phyloP scores from a whole-genome alignment of 2,113 vertebrate genomes.

The Chroicocephalus ridibundus region DNA sequence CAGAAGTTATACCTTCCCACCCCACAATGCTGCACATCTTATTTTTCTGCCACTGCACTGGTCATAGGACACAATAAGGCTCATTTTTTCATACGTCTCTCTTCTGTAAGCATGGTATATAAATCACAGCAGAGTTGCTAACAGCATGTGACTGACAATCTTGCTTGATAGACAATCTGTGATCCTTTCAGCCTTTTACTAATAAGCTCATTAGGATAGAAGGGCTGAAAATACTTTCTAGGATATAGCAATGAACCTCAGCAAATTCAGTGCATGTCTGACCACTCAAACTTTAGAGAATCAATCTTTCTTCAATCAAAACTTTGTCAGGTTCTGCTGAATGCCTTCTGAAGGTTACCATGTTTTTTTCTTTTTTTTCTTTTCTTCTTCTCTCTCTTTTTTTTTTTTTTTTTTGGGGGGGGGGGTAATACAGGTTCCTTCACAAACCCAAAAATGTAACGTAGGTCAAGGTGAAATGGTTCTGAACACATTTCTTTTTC shows the following conservation, averaged over 20 bases:
- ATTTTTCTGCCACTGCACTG: conserved; percentile 58
- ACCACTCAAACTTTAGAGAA: conserved; percentile 76
- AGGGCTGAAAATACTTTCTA: conserved; percentile 71
- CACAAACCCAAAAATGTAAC: conserved; percentile 22
- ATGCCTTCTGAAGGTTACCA: conserved; percentile 72
- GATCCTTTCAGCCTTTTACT: conserved; percentile 80
- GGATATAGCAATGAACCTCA: conserved; percentile 73
- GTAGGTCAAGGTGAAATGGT: not conserved
- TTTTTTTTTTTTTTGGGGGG: not conserved
- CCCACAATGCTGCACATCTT: conserved; percentile 20
- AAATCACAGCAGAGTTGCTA: conserved; percentile 74
- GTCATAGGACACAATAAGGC: conserved; percentile 47
- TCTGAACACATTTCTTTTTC: not conserved
- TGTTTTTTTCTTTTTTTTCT: not conserved
- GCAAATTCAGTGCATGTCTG: conserved; percentile 78
- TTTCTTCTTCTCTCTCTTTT: not conserved
- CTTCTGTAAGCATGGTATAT: conserved; percentile 55
- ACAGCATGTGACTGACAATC: conserved; percentile 77
- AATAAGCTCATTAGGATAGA: conserved; percentile 82
- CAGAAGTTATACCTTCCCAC: conserved; percentile 19
- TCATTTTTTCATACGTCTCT: conserved; percentile 53
- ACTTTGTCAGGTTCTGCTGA: conserved; percentile 72
- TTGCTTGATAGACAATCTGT: conserved; percentile 77
- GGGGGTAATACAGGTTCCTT: not conserved
- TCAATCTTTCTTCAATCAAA: conserved; percentile 82